phyloP scores from a whole-genome alignment of 2,113 vertebrate species.

The Aptenodytes forsteri region DNA sequence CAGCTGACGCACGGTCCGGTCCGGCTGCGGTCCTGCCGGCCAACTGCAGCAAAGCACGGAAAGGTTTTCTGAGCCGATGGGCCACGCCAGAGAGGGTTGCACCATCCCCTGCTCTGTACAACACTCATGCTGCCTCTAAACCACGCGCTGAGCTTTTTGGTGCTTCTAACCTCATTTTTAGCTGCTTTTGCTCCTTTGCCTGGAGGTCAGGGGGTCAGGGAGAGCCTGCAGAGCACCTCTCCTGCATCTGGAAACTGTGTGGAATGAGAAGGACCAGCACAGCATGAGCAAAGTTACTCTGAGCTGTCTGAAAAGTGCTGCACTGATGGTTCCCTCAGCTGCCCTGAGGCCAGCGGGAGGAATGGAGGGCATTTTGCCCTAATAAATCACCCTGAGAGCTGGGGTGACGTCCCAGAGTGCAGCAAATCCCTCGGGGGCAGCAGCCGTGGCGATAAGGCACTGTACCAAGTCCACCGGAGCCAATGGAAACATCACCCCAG shows the following conservation, averaged over 20 bases:
- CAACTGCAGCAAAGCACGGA: neutral
- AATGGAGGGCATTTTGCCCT: neutral
- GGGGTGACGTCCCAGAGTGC: fast-evolving
- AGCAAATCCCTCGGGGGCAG: neutral
- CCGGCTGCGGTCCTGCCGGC: neutral
- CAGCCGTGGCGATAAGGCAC: neutral
- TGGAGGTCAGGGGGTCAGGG: neutral
- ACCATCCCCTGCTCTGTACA: neutral
- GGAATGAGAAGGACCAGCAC: neutral
- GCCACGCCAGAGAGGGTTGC: neutral
- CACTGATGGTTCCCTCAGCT: neutral
- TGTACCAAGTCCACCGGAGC: fast-evolving
- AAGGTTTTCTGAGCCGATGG: neutral
- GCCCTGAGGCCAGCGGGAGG: fast-evolving
- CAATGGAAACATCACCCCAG: neutral
- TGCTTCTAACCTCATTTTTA: neutral
- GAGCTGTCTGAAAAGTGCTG: neutral
- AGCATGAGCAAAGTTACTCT: neutral
- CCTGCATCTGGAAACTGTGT: neutral
- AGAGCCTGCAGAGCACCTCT: neutral
- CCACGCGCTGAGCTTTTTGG: fast-evolving
- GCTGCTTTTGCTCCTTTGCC: neutral
- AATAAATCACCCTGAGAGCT: neutral
- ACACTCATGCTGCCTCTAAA: fast-evolving
- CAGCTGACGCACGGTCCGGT: neutral